A percentile compares a stretch with the other conserved stretches of the same genome.
Conservation (phyloP, 2,888 invertebrate species). For the Thymelicus lineola region DNA sequence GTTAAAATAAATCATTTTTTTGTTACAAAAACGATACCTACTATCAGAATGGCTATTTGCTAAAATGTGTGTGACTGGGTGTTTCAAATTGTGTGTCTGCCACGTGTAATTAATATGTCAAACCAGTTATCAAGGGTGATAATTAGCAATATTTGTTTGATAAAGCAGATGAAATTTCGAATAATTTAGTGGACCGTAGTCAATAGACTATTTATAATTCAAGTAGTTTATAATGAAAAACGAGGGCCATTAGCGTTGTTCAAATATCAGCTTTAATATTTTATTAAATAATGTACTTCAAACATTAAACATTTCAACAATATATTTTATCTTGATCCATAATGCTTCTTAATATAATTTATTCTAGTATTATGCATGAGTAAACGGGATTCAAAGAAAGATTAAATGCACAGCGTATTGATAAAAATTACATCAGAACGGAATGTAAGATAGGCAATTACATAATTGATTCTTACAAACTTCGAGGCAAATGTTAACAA, state of each 20-base stretch:
- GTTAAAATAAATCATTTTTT: too few species aligned
- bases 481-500: neutral
- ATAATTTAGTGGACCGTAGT: too few species aligned
- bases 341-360: constrained; percentile 8
- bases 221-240: neutral
- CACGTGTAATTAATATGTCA: too few species aligned
- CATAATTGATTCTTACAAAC: neutral
- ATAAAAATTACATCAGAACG: constrained; percentile 6
- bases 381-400: constrained; percentile 1
- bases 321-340: constrained; percentile 18
- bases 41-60: too few species aligned
- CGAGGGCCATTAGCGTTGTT: neutral
- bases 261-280: constrained; percentile 1
- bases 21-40: too few species aligned
- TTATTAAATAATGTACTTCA: constrained; percentile 11
- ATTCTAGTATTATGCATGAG: constrained; percentile 30
- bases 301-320: constrained; percentile 19
- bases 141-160: too few species aligned
- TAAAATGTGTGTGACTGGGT: too few species aligned
- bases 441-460: constrained; percentile 22
- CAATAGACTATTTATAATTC: too few species aligned
- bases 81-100: too few species aligned
- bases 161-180: too few species aligned
- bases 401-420: constrained; percentile 29
- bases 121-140: too few species aligned